Evolutionary conservation across 2,888 invertebrate species (phyloP), one percentile per base, ranked within the genome.

Genomic region (Eulithis testata): DNA sequence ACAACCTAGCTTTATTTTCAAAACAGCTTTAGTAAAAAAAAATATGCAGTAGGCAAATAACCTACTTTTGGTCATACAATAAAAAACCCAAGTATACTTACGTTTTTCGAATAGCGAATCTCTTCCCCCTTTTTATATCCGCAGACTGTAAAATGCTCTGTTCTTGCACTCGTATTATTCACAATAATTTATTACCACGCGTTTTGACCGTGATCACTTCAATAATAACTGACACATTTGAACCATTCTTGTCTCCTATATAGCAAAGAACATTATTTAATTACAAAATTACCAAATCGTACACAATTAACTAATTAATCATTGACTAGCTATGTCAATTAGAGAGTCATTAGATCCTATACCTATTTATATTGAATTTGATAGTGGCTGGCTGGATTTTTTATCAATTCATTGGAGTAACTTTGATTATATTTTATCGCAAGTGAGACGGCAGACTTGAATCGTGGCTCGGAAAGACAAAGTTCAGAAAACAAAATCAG

Each of bases 231-330:
- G 68, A 68, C 36, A 57, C 36, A 60, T 56, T 59, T 36, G 55
- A 54, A 56, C 55, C 12, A 54, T 47, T 57, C 27, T 44, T 72
- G 69, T 77, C 74, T 73, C 83, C 80, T 89, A 81, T 87, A 88
- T 85, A 85, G 72, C 73, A 71, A 73, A 74, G 71, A 75, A 76
- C 78, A 85, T 84, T 85, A 85, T 83, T 85, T 82, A 85, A 87
- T 84, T 74, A 80, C 71, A 71, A 76, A 73, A 79, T 81, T 77
- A 81, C 75, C 74, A 77, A 82, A 83, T 82, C 71, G 76, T 73
- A 69, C 64, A 76, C 75, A 76, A 84, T 87, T 88, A 86, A 84
- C 81, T 88, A 87, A 86, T 85, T 88, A 87, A 86, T 85, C 76
- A 75, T 65, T 71, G 66, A 21, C 63, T 65, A 44, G 63, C 64